Base-by-base conservation (phyloP, 1,140 invertebrate genomes). In the Chironomus tepperi region DNA sequence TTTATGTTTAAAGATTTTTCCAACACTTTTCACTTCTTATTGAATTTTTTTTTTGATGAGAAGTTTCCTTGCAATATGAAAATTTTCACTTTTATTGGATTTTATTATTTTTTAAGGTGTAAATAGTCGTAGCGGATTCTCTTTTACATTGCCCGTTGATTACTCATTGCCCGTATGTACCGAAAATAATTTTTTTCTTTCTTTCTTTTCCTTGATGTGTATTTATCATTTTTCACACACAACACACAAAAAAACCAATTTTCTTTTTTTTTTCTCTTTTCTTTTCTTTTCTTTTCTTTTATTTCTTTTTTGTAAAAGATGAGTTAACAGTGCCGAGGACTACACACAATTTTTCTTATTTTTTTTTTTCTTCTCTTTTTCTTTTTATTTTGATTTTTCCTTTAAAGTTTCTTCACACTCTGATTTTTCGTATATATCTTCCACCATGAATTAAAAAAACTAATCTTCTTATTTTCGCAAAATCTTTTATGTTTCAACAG, bases 1-100 rank as follows among this genome's bases (percentile, higher is more conserved):
- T 70, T 19, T 70, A 70, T 70, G 65, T 70, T 70, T 70, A 10
- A 70, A 70, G n/a, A n/a, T n/a, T 70, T 70, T 67, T 70, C 65
- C 65, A 70, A n/a, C 65, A 70, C 65, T 70, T 70, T 70, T 16
- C n/a, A 16, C n/a, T 67, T n/a, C n/a, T n/a, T n/a, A n/a, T n/a
- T n/a, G n/a, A n/a, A n/a, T n/a, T n/a, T n/a, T 5, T 57, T 15
- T 57, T n/a, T n/a, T n/a, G n/a, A n/a, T 57, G 47, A 57, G 47
- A n/a, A 57, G 12, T 57, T 57, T 12, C n/a, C n/a, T 57, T 57
- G 8, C 47, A 57, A 3, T 10, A 47, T 10, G 8, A 47, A 47
- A 47, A 47, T 10, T n/a, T n/a, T 34, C 47, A 57, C 47, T 57
- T n/a, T 57, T 57, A 12, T 57, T n/a, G n/a, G n/a, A 57, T 57